Base-by-base conservation (phyloP, 2,888 invertebrate species). In the Zhuqinia jingwanae region DNA sequence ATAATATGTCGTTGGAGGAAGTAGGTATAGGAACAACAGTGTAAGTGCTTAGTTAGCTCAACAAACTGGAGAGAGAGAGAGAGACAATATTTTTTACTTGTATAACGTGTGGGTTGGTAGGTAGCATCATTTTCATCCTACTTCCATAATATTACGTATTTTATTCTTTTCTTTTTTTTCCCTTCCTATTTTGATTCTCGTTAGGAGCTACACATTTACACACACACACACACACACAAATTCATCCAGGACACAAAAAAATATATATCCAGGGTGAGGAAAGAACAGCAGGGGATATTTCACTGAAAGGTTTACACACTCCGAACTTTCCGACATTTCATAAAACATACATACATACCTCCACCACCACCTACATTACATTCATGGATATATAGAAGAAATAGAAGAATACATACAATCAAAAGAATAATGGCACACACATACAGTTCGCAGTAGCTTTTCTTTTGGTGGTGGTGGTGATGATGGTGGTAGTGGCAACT, bases 281-380 rank as follows among this genome's bases (percentile, higher is more conserved):
- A 45, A 73, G 77, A 77, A 77, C 77, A 77, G 77, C 77, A 60
- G 77, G 77, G 36, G 77, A 77, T 77, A 77, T 60, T 77, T 60
- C 77, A 77, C 60, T 60, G 60, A 77, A 77, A 77, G 77, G 77
- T 77, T 77, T 77, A 77, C 77, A 77, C 77, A 77, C 77, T 77
- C 60, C 20, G 77, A 77, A 77, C 60, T 60, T 77, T 60, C 75
- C 75, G 56, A 60, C 77, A 77, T 77, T 60, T 77, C 77, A 77
- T 77, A 77, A 77, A 77, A 77, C 25, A 73, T 73, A 77, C 45
- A 45, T 77, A 11, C 17, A 27, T 25, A 25, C 11, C 11, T 65
- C 22, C 45, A 20, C 42, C 42, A n/a, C n/a, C n/a, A n/a, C n/a
- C n/a, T n/a, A n/a, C n/a, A n/a, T n/a, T n/a, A n/a, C n/a, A n/a